Conservation (phyloP, 2,113 vertebrate genomes). For the Caracal caracal region DNA sequence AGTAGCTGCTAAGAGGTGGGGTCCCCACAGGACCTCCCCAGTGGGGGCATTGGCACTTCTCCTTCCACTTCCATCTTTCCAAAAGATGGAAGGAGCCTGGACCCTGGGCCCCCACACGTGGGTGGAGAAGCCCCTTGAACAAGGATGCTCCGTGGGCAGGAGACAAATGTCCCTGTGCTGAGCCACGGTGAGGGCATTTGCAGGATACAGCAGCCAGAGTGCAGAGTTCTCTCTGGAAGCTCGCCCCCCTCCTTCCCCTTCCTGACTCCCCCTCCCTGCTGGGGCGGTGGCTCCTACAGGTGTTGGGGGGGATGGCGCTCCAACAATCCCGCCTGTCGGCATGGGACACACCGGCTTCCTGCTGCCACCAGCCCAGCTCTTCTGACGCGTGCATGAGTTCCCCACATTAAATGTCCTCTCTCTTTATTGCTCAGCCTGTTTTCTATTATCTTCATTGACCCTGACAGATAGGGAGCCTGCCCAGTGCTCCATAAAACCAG, state of each 20-base stretch:
- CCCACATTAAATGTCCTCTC: not conserved
- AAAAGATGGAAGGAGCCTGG: not conserved
- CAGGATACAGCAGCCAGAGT: not conserved
- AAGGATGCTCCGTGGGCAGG: not conserved
- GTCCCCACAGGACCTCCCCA: too few relatives aligned
- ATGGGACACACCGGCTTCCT: not conserved
- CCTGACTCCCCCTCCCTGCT: too few relatives aligned
- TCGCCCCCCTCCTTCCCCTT: too few relatives aligned
- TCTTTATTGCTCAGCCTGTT: not conserved
- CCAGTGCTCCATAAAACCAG: not conserved
- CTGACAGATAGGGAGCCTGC: not conserved
- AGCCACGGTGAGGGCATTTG: not conserved
- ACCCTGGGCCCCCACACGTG: rapidly evolving
- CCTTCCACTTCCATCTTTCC: not conserved
- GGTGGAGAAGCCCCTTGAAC: not conserved
- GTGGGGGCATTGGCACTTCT: too few relatives aligned
- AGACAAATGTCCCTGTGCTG: not conserved
- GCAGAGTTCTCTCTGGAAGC: not conserved
- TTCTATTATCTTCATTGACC: not conserved
- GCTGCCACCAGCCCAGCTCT: not conserved
- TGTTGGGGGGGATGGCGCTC: too few relatives aligned
- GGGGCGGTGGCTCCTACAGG: too few relatives aligned
- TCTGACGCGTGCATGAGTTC: not conserved
- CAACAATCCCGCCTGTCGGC: not conserved
- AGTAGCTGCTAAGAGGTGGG: not conserved